Conservation (phyloP, 2,113 vertebrate species). For the Tupaia tana region DNA sequence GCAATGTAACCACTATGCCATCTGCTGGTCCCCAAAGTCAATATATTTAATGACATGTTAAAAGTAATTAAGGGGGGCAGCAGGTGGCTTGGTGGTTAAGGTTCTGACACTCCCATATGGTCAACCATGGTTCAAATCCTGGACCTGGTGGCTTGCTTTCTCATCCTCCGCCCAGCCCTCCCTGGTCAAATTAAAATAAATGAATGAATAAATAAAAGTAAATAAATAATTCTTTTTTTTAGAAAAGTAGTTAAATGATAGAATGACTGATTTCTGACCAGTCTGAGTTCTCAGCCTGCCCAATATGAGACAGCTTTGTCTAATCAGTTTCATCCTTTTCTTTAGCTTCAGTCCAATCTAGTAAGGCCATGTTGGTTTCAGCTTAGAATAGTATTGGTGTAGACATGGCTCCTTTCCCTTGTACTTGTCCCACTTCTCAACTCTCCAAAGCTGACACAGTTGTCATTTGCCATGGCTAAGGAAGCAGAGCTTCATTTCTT, state of each 20-base stretch:
- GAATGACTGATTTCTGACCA: not conserved
- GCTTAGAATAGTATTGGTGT: not conserved
- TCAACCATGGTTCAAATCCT: no score
- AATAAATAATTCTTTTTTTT: no score
- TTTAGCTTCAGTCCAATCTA: not conserved
- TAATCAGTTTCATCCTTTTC: not conserved
- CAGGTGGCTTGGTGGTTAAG: no score
- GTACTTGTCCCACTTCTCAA: not conserved
- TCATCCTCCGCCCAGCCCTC: no score
- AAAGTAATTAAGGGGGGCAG: not conserved
- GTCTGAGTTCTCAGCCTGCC: not conserved
- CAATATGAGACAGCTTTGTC: not conserved
- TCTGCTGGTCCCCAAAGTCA: not conserved
- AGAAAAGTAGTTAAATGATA: not conserved
- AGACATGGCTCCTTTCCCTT: not conserved
- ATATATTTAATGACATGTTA: not conserved
- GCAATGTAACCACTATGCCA: no score
- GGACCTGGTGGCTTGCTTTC: no score
- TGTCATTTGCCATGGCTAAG: no score
- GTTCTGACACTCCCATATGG: no score
- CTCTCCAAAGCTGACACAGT: not conserved
- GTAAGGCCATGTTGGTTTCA: not conserved
- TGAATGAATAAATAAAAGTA: no score
- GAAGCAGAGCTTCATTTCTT: not conserved
- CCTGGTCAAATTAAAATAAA: no score